phyloP scores from a whole-genome alignment of 1,140 invertebrate species.

The Frieseomelitta varia region DNA sequence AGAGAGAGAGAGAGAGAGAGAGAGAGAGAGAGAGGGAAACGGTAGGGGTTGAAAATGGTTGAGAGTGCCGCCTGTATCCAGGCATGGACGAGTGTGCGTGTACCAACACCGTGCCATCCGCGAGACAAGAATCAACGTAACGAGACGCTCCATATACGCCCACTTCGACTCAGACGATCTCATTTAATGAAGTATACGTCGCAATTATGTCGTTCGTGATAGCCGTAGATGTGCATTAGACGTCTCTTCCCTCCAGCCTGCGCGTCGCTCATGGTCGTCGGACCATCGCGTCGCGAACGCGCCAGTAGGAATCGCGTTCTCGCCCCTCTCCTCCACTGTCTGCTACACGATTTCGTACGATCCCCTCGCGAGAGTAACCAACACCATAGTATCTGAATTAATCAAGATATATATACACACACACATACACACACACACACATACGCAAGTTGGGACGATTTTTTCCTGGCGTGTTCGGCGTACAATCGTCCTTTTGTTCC shows the following conservation, averaged over 20 bases:
- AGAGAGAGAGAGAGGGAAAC: background rate
- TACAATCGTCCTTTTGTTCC: conserved; percentile 48
- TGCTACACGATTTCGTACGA: background rate
- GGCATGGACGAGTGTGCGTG: conserved; percentile 1
- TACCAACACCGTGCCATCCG: background rate
- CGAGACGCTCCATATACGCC: conserved; percentile 26
- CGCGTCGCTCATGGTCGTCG: background rate
- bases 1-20: background rate
- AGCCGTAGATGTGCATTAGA: conserved; percentile 52
- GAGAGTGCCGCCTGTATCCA: conserved; percentile 6
- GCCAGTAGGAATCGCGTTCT: background rate
- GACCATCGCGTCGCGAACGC: background rate
- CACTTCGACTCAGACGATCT: conserved; percentile 32
- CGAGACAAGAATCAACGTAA: conserved; percentile 31
- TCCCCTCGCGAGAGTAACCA: conserved; percentile 9
- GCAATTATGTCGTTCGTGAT: conserved; percentile 53
- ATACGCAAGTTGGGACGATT: conserved; percentile 19
- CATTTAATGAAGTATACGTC: conserved; percentile 58
- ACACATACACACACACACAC: no score
- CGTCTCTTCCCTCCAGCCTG: conserved; percentile 29
- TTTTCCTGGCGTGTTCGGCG: conserved; percentile 37
- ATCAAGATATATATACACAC: conserved; percentile 28
- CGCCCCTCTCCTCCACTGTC: conserved; percentile 8
- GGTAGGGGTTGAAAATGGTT: background rate
- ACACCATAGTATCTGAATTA: conserved; percentile 48